Conservation (phyloP, 2,113 vertebrate species). For the Ceuthmochares aereus region DNA sequence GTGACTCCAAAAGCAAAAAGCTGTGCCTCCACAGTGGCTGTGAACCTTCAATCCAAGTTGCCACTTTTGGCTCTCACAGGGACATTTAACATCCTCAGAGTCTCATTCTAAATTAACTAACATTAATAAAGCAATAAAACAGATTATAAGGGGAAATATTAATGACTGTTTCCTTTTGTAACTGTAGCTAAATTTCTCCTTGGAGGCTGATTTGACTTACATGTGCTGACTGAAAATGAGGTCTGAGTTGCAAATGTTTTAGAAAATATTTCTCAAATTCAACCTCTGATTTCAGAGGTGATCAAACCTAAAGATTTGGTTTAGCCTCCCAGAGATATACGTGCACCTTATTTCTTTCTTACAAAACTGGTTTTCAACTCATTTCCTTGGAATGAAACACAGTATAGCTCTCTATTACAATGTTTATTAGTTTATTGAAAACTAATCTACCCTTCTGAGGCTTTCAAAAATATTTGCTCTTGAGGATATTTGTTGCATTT, state of each 20-base stretch:
- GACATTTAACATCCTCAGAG: neutral
- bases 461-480: constrained; percentile 1
- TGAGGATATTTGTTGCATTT: constrained; percentile 15
- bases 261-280: neutral
- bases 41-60: neutral
- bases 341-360: neutral
- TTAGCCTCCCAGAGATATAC: neutral
- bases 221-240: neutral
- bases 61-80: neutral
- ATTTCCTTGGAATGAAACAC: neutral
- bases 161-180: constrained; percentile 1
- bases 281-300: neutral
- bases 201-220: neutral
- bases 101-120: constrained; percentile 1
- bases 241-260: neutral
- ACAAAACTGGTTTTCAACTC: neutral
- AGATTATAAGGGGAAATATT: neutral
- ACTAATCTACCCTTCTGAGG: neutral
- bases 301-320: neutral
- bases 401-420: neutral
- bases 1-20: neutral
- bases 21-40: neutral
- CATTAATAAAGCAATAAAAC: constrained; percentile 2
- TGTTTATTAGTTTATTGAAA: constrained; percentile 12
- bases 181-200: neutral